Base-by-base conservation (phyloP, 2,113 vertebrate genomes). In the Sigmodon hispidus region DNA sequence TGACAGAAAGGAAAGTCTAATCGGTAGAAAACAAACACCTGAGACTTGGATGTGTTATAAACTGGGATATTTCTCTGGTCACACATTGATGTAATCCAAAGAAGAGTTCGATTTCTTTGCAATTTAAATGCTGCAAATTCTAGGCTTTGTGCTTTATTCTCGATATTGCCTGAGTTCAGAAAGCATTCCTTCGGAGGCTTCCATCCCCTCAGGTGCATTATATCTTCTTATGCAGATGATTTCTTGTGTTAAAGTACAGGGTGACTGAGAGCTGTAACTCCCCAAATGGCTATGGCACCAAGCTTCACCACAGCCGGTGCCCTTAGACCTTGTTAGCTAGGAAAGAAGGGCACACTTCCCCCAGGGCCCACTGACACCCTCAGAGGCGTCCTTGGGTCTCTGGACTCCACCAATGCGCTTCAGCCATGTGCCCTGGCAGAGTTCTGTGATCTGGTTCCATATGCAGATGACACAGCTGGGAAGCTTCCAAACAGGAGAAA, bases 1-100 rank as follows among this genome's bases (percentile, higher is more conserved):
- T 43, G 55, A 94, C 89, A 45, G 91, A 96, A 96, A 96, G 19
- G 87, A 92, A 97, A 80, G 50, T 29, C 50, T 85, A 87, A 85
- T 91, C 94, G 95, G 70, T 61, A n/a, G 76, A 15, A 94, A 96
- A 86, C 65, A 94, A 96, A 86, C 65, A 93, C 87, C 65, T 73
- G 43, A 94, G 50, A 89, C 57, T 34, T 29, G 81, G 87, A 26
- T 77, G 61, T 43, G 52, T 86, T 91, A 72, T 84, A 92, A 92
- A 92, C 84, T 93, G 57, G 77, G 24, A 84, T 87, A 73, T 59
- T 94, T 96, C n/a, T 79, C 80, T 45, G 94, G 84, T 94, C 90
- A 73, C 34, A 6, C n/a, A 76, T 90, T 34, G 80, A 69, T 43
- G 72, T 22, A 77, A 67, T 34, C 43, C 61, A 31, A 96, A 77